Conservation (phyloP, 1,140 invertebrate species). For the Meloidogyne floridensis region DNA sequence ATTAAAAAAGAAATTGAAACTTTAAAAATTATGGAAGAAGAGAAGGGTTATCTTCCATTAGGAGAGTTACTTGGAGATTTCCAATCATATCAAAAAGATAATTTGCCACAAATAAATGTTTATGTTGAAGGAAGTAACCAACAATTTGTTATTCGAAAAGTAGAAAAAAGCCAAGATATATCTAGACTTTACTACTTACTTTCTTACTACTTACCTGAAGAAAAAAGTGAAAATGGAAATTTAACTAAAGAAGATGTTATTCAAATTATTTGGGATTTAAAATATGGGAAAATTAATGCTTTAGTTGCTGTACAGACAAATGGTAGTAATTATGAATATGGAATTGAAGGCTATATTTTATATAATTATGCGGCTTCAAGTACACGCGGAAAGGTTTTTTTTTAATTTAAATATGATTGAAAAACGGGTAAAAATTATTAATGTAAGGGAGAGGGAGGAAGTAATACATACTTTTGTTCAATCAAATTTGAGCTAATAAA, state of each 20-base stretch:
- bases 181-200: neutral
- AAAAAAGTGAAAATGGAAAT: neutral
- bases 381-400: neutral
- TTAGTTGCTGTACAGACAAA: slow-evolving; percentile 1
- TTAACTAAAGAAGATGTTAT: neutral
- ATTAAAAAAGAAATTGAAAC: neutral
- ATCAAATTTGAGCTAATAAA: too few species aligned
- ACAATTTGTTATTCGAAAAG: slow-evolving; percentile 7
- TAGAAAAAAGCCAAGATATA: neutral
- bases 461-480: too few species aligned
- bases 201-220: neutral
- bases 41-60: neutral
- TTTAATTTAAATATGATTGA: neutral
- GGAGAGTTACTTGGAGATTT: neutral
- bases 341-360: slow-evolving; percentile 4
- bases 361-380: slow-evolving; percentile 3
- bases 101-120: neutral
- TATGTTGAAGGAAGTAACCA: neutral
- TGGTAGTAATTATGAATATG: neutral
- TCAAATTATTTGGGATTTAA: slow-evolving; percentile 2
- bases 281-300: neutral
- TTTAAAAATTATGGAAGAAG: neutral
- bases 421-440: too few species aligned
- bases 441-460: too few species aligned
- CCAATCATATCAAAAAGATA: neutral